These are phyloP conservation scores for Nothobranchius kuhntae DNA, from an alignment of 2,113 vertebrate genomes.

Conservation along the genomic window DNA sequence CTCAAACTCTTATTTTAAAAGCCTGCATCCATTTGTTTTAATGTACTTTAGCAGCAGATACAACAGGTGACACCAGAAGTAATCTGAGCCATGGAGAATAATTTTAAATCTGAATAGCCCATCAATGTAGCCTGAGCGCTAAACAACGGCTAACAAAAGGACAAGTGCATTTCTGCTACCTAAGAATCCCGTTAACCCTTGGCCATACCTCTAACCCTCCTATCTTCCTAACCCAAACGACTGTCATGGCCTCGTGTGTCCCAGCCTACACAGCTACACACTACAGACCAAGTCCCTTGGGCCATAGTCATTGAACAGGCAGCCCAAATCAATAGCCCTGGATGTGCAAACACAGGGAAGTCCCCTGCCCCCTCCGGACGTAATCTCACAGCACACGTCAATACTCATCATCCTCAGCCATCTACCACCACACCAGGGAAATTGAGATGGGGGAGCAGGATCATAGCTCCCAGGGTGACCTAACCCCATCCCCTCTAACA, in stretches of 20 bases:
- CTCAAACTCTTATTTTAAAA: conserved; percentile 15
- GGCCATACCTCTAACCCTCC: conserved; percentile 28
- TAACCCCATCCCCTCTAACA: conserved; percentile 19
- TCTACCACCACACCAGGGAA: conserved; percentile 47
- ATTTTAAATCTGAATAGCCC: conserved; percentile 24
- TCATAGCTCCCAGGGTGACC: conserved; percentile 47
- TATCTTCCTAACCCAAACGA: conserved; percentile 20
- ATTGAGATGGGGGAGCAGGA: conserved; percentile 52
- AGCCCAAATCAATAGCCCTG: conserved; percentile 69
- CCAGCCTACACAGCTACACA: conserved; percentile 30
- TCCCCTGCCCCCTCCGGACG: conserved; percentile 69
- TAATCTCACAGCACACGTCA: conserved; percentile 71
- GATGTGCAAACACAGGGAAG: conserved; percentile 73
- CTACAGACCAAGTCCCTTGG: conserved; percentile 51
- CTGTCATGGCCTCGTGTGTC: conserved; percentile 31
- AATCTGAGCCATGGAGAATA: conserved; percentile 5
- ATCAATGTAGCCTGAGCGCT: conserved; percentile 9
- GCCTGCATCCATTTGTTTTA: conserved; percentile 11
- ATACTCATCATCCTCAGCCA: conserved; percentile 77
- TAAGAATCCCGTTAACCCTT: conserved; percentile 41
- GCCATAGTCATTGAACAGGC: conserved; percentile 67
- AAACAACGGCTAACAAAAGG: conserved; percentile 42
- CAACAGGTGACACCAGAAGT: conserved; percentile 10
- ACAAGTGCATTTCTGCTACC: conserved; percentile 31
- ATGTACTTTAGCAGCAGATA: conserved; percentile 9